Evolutionary conservation across 2,113 vertebrate genomes (phyloP), one percentile per base, ranked within the genome.

Genomic region (Ciconia stormi): DNA sequence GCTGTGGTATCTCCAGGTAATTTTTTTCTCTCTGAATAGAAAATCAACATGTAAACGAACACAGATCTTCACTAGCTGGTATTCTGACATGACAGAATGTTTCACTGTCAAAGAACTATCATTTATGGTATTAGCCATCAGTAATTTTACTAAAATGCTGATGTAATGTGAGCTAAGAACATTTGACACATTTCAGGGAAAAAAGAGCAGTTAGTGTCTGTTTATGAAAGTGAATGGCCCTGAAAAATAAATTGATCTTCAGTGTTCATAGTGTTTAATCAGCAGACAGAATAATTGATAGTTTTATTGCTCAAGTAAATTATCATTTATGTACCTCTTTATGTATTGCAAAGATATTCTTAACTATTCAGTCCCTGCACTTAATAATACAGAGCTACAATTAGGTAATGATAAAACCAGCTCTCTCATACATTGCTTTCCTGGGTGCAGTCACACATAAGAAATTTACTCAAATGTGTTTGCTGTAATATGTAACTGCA

Each of bases 201-300:
- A 72, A 62, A 67, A 36, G 17, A 66, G 4, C 16, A 82, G n/a
- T 56, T 91, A 85, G 15, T 70, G 29, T 79, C 78, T 84, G 27
- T 93, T 94, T 83, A 93, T 90, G 82, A 95, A 93, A 81, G 88
- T 44, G 82, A 97, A 87, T 93, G 94, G 36, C 50, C 58, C 62
- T 92, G 71, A 95, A 97, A 96, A 91, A 92, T 71, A 97, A 97
- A 91, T 74, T 92, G 83, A 97, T 95, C 25, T 95, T 96, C 56
- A 90, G 76, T 94, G 49, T 53, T 94, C 53, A 72, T 76, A 73
- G 19, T 66, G 44, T 92, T 97, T 95, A 97, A 97, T 97, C 6
- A 23, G 50, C 53, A 95, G 72, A 70, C 12, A 94, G 80, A 97
- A 96, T 87, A 97, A 97, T 82, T 89, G 79, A 91, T 95, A 63